Percentiles rank a stretch among this genome's conserved stretches.
These are phyloP conservation scores for Acanthurus lineatus DNA, from an alignment of 2,797 vertebrate species.

Conservation along the genomic window DNA sequence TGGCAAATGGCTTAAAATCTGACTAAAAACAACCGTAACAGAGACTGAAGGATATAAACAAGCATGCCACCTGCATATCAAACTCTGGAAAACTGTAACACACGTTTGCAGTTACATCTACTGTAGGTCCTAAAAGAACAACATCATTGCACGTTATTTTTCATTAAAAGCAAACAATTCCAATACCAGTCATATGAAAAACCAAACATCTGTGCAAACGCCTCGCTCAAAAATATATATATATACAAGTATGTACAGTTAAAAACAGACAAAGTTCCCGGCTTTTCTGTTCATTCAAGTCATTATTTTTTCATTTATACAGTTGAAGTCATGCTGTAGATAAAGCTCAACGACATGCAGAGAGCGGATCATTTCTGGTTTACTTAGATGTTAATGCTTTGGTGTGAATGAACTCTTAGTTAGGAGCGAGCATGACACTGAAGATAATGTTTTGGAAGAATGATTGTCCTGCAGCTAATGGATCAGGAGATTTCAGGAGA, in stretches of 20 bases:
- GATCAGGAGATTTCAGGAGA: conserved; percentile 35
- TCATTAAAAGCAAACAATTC: conserved; percentile 50
- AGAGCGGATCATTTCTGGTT: conserved; percentile 34
- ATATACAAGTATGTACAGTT: conserved; percentile 60
- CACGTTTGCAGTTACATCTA: conserved; percentile 67
- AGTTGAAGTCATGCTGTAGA: conserved; percentile 64
- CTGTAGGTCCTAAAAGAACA: conserved; percentile 42
- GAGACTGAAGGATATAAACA: conserved; percentile 57
- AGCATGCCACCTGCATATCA: conserved; percentile 76
- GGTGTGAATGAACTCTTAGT: conserved; percentile 26
- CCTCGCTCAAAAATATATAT: conserved; percentile 58
- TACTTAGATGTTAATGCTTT: conserved; percentile 28
- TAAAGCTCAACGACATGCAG: conserved; percentile 66
- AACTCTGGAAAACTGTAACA: conserved; percentile 52
- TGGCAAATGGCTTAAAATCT: conserved; percentile 26
- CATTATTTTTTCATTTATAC: conserved; percentile 10
- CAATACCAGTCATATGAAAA: conserved; percentile 57
- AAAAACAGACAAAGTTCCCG: neutral
- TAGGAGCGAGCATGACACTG: conserved; percentile 34
- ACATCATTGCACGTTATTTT: conserved; percentile 60
- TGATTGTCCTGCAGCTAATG: conserved; percentile 66
- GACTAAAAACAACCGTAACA: conserved; percentile 44
- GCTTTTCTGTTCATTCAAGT: conserved; percentile 20
- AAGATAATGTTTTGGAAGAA: conserved; percentile 35
- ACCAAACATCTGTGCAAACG: conserved; percentile 57